Base-by-base conservation (phyloP, 1,140 invertebrate species). In the Aphelinus atriplicis region DNA sequence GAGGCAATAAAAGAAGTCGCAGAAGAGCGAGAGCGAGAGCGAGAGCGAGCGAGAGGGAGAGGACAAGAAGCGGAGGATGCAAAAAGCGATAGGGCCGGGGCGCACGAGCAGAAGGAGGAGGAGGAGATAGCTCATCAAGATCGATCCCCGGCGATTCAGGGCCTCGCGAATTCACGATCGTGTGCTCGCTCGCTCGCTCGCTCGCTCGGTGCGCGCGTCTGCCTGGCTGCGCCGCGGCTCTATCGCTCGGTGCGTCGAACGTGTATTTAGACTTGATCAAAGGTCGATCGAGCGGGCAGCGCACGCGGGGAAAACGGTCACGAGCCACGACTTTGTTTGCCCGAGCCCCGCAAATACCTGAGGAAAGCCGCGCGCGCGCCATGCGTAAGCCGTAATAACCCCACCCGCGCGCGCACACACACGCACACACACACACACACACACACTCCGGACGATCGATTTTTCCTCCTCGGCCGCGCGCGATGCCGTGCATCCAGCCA, bases 261-360 rank as follows among this genome's bases (percentile, higher is more conserved):
- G 80, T 83, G 81, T 81, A 84, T 84, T 84, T 83, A 82, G 81
- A 80, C 83, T 84, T 83, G 84, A 84, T 85, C 84, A 84, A 81
- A 84, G 82, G 84, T 85, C 83, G 84, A 84, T 81, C 78, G 78
- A 79, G 26, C 81, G 80, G 81, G 77, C 76, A 78, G 26, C 26
- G 26, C 26, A 26, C 26, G 26, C 26, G 80, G 77, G 71, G 79
- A 80, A 82, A 81, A 81, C 74, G 79, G 81, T 81, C 81, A 81
- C 79, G 81, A 81, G 81, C 26, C 26, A 26, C 26, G 26, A 26
- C 26, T 26, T 26, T 26, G 26, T 26, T 26, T 26, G 26, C 26
- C 26, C 26, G 26, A 26, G 26, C 26, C 26, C 26, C 26, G 26
- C 26, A 26, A 26, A 26, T 26, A 26, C 26, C 26, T 26, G 26